Conservation (phyloP, 2,113 vertebrate species). For the Prochilodus magdalenae region DNA sequence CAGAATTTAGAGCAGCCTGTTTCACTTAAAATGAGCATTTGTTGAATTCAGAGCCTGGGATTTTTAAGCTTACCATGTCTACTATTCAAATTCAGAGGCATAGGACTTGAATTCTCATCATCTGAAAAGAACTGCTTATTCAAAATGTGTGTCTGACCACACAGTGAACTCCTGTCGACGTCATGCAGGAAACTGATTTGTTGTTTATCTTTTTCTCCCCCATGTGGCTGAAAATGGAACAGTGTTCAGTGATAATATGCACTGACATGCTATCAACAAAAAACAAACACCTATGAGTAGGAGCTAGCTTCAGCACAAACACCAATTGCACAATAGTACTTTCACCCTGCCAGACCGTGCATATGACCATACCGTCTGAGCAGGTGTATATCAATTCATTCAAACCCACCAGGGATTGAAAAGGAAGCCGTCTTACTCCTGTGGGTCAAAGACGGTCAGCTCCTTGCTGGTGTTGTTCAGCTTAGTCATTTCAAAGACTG, state of each 20-base stretch:
- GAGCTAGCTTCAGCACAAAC: background rate
- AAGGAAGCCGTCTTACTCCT: conserved; percentile 34
- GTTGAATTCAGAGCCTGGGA: background rate
- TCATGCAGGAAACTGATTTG: background rate
- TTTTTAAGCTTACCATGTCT: conserved; percentile 40
- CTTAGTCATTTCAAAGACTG: conserved; percentile 25
- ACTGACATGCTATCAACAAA: background rate
- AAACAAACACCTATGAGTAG: background rate
- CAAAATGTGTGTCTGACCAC: background rate
- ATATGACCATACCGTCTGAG: too few relatives aligned
- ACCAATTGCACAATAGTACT: background rate
- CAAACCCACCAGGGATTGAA: conserved; percentile 5
- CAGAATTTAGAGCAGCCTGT: background rate
- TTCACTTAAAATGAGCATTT: background rate
- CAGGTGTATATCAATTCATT: background rate
- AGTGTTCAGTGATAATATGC: background rate
- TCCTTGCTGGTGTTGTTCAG: conserved; percentile 19
- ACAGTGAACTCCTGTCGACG: background rate
- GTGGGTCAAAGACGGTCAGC: conserved; percentile 18
- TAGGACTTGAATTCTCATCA: background rate
- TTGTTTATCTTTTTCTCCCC: conserved; percentile 6
- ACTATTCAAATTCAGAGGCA: background rate
- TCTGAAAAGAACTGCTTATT: background rate
- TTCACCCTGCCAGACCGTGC: background rate
- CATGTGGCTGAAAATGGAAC: conserved; percentile 24